phyloP scores from a whole-genome alignment of 2,113 vertebrate species.

The Oceanites oceanicus region DNA sequence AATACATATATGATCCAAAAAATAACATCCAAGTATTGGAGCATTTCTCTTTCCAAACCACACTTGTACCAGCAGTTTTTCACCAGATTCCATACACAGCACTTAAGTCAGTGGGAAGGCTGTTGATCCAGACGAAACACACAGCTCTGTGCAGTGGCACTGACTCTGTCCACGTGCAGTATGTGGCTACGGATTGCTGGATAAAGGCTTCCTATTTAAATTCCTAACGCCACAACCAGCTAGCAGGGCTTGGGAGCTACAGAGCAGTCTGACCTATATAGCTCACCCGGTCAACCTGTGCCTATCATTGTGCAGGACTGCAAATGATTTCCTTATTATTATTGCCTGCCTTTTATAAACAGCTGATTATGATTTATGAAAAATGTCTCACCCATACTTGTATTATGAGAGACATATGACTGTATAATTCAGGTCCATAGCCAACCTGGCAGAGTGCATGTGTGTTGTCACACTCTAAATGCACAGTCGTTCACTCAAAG shows the following conservation, averaged over 20 bases:
- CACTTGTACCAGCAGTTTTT: not conserved
- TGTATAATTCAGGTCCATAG: not conserved
- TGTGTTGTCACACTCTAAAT: not conserved
- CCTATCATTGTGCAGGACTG: not conserved
- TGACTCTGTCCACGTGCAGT: not conserved
- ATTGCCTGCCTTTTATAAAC: not conserved
- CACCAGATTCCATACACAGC: not conserved
- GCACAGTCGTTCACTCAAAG: not conserved
- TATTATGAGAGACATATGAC: not conserved
- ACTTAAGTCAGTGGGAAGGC: not conserved
- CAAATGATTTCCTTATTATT: not conserved
- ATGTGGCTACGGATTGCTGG: not conserved
- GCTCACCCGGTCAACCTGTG: not conserved
- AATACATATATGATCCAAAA: not conserved
- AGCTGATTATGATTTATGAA: not conserved
- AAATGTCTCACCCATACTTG: not conserved
- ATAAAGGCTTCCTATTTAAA: not conserved
- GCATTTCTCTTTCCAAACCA: constrained; percentile 20
- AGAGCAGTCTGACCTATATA: not conserved
- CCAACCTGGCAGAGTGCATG: not conserved
- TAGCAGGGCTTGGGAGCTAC: not conserved
- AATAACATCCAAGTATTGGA: not conserved
- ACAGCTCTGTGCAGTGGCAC: not conserved
- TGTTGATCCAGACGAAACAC: not conserved
- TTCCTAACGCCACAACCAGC: not conserved